Base-by-base conservation (phyloP, 1,140 invertebrate genomes). In the Papilio aristodemus region DNA sequence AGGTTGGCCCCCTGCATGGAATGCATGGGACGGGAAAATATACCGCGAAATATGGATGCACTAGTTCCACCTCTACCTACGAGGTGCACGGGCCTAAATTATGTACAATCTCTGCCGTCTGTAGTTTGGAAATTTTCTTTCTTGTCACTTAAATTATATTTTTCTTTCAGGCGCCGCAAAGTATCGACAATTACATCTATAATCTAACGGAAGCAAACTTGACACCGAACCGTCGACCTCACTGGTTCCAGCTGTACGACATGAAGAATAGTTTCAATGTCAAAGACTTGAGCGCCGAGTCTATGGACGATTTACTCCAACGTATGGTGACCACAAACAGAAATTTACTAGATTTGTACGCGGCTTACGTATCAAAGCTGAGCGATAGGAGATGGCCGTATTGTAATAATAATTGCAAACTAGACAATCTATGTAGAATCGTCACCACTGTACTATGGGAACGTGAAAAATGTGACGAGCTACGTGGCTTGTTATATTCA, bases 131-230 rank as follows among this genome's bases (percentile, higher is more conserved):
- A 3, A 32, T 32, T 32, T 32, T 32, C 27, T 32, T 32, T n/a
- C n/a, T n/a, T n/a, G 1, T 32, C n/a, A 58, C 8, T 7, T 58
- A 7, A 4, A 14, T 57, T 5, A 4, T 32, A 3, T 57, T 13
- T 72, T 68, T 70, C 74, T 89, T 91, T n/a, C 81, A 95, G 95
- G 90, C 91, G 75, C 93, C 96, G 0, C 72, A 94, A 32, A 94
- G 97, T 81, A 93, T 94, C 50, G 92, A 95, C 5, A 96, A 95
- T 13, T 97, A 94, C 90, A 94, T 94, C 1, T 94, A 96, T 76
- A 96, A 98, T 84, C 77, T 97, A 0, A 96, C 95, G 0, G 90
- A 93, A 84, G 96, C 96, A 0, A 97, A 97, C 83, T 69, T 92
- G n/a, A 84, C 84, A 0, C 91, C 93, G 0, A 73, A 90, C 8